These are phyloP conservation scores for Euwallacea fornicatus DNA, from an alignment of 1,140 invertebrate genomes.

Conservation along the genomic window DNA sequence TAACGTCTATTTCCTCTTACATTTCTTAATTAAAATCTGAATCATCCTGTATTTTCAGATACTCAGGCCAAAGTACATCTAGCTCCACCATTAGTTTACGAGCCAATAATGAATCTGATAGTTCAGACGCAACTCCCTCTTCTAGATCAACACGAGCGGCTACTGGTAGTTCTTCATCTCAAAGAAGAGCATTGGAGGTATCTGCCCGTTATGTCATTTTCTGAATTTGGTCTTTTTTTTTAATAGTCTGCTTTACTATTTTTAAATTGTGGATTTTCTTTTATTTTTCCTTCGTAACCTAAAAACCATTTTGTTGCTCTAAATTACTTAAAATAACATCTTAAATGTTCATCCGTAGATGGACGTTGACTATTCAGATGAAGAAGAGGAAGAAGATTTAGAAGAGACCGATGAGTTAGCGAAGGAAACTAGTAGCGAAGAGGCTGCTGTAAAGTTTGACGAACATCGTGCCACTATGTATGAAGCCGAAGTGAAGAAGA, in stretches of 20 bases:
- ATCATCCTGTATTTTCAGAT: slow-evolving; percentile 18
- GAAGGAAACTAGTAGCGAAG: neutral
- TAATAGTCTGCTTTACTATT: too few relatives aligned
- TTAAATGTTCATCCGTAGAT: slow-evolving; percentile 7
- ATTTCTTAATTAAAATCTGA: too few relatives aligned
- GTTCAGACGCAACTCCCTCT: neutral
- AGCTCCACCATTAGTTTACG: slow-evolving; percentile 51
- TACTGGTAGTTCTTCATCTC: neutral
- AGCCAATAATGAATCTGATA: slow-evolving; percentile 35
- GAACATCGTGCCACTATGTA: slow-evolving; percentile 35
- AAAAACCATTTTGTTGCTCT: too few relatives aligned
- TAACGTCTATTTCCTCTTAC: too few relatives aligned
- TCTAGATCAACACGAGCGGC: neutral
- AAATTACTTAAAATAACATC: too few relatives aligned
- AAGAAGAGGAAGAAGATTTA: slow-evolving; percentile 35
- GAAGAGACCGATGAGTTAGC: neutral
- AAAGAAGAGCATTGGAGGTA: too few relatives aligned
- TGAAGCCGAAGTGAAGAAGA: slow-evolving; percentile 63
- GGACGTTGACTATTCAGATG: slow-evolving; percentile 37
- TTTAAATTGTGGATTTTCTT: too few relatives aligned
- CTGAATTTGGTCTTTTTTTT: too few relatives aligned
- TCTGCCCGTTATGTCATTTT: too few relatives aligned
- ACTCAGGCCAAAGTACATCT: slow-evolving; percentile 52
- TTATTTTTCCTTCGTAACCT: too few relatives aligned
- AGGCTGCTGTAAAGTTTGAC: slow-evolving; percentile 29